Evolutionary conservation across 1,140 invertebrate species (phyloP).

Genomic region (Trichonephila clavata): DNA sequence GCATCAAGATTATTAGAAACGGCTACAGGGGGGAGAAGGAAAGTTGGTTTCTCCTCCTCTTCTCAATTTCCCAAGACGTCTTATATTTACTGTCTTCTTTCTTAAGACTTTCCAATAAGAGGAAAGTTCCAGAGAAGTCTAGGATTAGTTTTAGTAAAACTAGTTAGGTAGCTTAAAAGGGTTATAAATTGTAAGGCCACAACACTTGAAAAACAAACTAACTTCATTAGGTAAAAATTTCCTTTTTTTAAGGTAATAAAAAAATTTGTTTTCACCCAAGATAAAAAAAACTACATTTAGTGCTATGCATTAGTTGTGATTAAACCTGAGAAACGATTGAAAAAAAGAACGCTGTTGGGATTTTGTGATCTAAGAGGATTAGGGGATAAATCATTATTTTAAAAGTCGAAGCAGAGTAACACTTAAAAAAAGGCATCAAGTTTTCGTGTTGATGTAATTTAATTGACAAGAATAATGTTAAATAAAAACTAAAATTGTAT

Average conservation of each 20-base stretch:
- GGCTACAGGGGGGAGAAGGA: slow-evolving; percentile 12
- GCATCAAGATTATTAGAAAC: slow-evolving; percentile 72
- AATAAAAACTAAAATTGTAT: too few species aligned
- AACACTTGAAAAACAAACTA: neutral
- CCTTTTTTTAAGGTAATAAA: neutral
- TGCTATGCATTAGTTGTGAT: neutral
- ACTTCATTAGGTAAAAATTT: slow-evolving; percentile 6
- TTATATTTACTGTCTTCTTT: slow-evolving; percentile 34
- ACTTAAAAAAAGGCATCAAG: too few species aligned
- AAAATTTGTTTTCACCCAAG: neutral
- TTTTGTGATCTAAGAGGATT: too few species aligned
- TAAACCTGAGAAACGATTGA: too few species aligned
- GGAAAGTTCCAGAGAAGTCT: neutral
- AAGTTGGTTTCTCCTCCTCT: neutral
- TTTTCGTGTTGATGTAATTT: too few species aligned
- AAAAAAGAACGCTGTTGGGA: too few species aligned
- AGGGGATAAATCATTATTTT: too few species aligned
- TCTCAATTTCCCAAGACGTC: slow-evolving; percentile 37
- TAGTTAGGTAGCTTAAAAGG: slow-evolving; percentile 12
- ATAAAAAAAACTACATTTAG: neutral
- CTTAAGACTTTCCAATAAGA: slow-evolving; percentile 11
- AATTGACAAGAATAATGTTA: too few species aligned
- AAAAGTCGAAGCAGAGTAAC: too few species aligned
- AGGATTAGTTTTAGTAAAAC: slow-evolving; percentile 27
- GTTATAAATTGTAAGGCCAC: neutral